These are phyloP conservation scores for Hemitrygon akajei DNA, from an alignment of 2,797 vertebrate species.

Conservation along the genomic window DNA sequence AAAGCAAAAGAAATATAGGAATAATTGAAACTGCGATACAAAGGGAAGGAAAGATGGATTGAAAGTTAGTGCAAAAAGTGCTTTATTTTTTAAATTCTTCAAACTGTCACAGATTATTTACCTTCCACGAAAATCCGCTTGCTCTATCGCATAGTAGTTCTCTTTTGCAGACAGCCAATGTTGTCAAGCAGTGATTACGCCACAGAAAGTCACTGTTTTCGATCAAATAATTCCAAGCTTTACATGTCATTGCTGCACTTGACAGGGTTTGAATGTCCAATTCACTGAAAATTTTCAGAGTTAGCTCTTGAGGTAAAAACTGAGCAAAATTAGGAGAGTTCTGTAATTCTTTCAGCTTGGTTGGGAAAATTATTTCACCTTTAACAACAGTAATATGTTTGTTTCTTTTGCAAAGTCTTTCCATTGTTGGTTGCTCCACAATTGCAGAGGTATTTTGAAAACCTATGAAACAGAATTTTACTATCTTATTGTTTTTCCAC, in stretches of 20 bases:
- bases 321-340: constrained; percentile 55
- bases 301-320: constrained; percentile 68
- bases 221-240: constrained; percentile 65
- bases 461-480: neutral
- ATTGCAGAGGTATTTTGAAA: neutral
- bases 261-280: constrained; percentile 70
- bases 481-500: neutral
- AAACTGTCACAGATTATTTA: constrained; percentile 44
- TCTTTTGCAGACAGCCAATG: constrained; percentile 59
- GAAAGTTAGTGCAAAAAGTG: neutral
- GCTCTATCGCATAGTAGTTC: constrained; percentile 68
- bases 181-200: constrained; percentile 66
- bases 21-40: neutral
- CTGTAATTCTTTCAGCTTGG: constrained; percentile 39
- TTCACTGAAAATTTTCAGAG: constrained; percentile 63
- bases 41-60: neutral
- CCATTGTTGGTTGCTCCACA: constrained; percentile 50
- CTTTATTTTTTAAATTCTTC: neutral
- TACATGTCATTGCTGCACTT: constrained; percentile 64
- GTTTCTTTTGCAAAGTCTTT: constrained; percentile 46
- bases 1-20: neutral
- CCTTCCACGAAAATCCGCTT: constrained; percentile 75
- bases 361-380: constrained; percentile 38
- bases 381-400: constrained; percentile 39
- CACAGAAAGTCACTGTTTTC: constrained; percentile 63